phyloP scores from a whole-genome alignment of 2,888 invertebrate species.

The Andrena camellia region DNA sequence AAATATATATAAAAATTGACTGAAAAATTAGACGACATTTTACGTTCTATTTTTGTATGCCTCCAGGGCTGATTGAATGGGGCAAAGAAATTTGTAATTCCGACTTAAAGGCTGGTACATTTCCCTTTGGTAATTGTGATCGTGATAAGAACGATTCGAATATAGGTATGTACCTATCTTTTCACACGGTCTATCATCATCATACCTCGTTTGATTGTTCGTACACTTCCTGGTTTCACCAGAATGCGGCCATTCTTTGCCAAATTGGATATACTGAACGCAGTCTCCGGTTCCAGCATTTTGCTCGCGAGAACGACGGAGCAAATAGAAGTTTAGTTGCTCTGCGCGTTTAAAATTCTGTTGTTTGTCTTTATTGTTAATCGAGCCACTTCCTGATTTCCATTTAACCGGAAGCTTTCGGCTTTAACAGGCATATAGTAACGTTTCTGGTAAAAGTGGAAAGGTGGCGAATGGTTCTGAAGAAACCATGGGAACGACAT shows the following conservation, averaged over 20 bases:
- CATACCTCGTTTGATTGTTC: conserved; percentile 30
- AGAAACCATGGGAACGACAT: neutral
- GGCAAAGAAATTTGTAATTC: neutral
- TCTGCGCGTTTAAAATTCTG: neutral
- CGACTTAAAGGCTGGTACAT: neutral
- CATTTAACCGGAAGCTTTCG: neutral
- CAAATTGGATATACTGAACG: conserved; percentile 11
- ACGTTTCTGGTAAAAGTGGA: neutral
- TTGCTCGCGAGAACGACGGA: neutral
- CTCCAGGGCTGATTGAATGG: no score
- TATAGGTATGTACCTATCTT: neutral
- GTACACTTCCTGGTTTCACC: conserved; percentile 49
- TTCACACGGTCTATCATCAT: conserved; percentile 13
- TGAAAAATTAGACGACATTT: neutral
- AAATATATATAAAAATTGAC: neutral
- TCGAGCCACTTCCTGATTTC: neutral
- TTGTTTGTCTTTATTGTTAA: neutral
- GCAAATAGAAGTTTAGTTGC: neutral
- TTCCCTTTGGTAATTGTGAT: neutral
- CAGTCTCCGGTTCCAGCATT: neutral
- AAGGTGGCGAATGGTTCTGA: neutral
- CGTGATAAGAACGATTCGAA: conserved; percentile 12
- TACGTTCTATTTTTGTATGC: neutral
- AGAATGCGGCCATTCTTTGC: conserved; percentile 12
- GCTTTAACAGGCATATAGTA: neutral